A percentile compares a stretch with the other conserved stretches of the same genome.
Evolutionary conservation across 2,888 invertebrate species (phyloP).

Genomic region (Drosophila prolongata): DNA sequence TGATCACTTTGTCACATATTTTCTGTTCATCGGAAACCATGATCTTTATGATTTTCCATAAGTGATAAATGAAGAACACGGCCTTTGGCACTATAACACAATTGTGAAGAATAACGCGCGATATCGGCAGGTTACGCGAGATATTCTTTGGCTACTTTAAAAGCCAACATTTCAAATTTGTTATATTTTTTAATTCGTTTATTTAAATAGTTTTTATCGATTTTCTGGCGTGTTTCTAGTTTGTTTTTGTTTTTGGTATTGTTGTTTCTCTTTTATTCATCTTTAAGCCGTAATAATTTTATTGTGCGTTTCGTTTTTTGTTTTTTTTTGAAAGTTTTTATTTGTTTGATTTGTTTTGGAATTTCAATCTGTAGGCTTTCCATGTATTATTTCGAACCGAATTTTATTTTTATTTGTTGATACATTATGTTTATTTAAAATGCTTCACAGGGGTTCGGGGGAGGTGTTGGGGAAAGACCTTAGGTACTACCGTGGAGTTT

Average conservation of each 20-base stretch:
- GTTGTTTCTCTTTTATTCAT: too few relatives aligned
- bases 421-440: background rate
- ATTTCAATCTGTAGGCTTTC: background rate
- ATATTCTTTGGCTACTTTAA: background rate
- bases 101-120: background rate
- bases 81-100: background rate
- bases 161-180: too few relatives aligned
- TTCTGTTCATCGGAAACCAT: too few relatives aligned
- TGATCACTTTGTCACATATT: background rate
- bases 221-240: too few relatives aligned
- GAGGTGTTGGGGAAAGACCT: background rate
- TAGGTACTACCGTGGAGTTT: background rate
- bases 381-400: background rate
- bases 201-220: too few relatives aligned
- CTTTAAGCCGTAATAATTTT: too few relatives aligned
- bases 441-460: background rate
- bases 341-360: background rate
- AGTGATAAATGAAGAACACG: background rate
- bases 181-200: too few relatives aligned
- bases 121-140: background rate
- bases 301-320: too few relatives aligned
- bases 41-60: background rate
- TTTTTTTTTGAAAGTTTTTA: background rate
- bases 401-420: slow-evolving; percentile 4
- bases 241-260: too few relatives aligned